These are phyloP conservation scores for Harmothoe impar DNA, from an alignment of 2,888 invertebrate species.

Conservation along the genomic window DNA sequence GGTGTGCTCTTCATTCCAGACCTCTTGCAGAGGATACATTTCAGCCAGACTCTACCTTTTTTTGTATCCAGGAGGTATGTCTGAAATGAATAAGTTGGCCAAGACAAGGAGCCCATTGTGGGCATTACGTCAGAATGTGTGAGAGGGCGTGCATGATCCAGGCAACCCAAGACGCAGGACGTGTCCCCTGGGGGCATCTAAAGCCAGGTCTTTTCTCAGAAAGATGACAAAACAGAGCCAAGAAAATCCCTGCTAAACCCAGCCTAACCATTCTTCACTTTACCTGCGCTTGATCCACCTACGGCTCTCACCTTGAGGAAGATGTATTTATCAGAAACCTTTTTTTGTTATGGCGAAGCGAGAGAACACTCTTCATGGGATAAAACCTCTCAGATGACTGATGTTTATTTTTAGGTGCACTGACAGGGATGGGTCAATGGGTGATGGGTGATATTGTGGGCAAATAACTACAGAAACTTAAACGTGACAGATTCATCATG, in stretches of 20 bases:
- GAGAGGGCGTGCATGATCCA: constrained; percentile 28
- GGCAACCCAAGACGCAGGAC: constrained; percentile 6
- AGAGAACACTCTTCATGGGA: not conserved
- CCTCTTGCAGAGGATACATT: constrained; percentile 36
- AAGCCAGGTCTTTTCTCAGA: not conserved
- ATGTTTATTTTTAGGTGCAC: not conserved
- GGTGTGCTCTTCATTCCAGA: constrained; percentile 4
- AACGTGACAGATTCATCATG: too few relatives aligned
- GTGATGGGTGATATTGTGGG: not conserved
- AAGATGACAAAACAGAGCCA: not conserved
- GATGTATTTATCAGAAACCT: not conserved
- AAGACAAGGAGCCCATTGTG: not conserved
- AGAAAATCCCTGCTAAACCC: constrained; percentile 4
- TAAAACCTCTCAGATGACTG: not conserved
- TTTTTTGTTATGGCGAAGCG: not conserved
- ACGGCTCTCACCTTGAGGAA: not conserved
- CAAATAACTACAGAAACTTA: not conserved
- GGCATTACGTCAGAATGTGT: not conserved
- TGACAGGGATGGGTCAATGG: not conserved
- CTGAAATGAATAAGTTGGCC: constrained; percentile 33
- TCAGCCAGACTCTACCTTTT: constrained; percentile 6
- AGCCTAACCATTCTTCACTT: not conserved
- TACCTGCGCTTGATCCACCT: not conserved
- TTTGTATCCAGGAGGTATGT: not conserved
- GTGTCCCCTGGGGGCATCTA: constrained; percentile 24